These are phyloP conservation scores for Tenebrosternarchus preto DNA, from an alignment of 2,113 vertebrate species.

Conservation along the genomic window DNA sequence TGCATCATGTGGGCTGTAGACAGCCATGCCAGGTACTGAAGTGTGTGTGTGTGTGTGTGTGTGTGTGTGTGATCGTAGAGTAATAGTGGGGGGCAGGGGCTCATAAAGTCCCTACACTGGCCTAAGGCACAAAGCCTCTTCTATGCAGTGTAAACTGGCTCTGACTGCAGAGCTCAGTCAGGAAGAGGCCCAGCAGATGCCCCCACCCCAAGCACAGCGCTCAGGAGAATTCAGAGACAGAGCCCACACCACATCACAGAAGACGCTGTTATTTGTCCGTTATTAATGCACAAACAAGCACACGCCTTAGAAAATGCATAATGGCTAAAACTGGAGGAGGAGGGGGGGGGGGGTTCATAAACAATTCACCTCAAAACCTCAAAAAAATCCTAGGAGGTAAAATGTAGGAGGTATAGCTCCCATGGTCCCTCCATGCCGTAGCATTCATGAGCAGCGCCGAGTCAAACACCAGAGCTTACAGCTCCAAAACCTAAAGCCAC, in stretches of 20 bases:
- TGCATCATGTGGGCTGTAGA: background rate
- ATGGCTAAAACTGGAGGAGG: no score
- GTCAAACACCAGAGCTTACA: background rate
- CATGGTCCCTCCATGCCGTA: no score
- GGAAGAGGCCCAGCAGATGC: conserved; percentile 14
- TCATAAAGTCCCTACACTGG: conserved; percentile 6
- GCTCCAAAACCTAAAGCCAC: background rate
- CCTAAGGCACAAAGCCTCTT: conserved; percentile 41
- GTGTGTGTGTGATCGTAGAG: background rate
- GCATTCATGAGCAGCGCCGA: no score
- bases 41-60: background rate
- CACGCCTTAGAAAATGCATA: background rate
- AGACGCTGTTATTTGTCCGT: conserved; percentile 46
- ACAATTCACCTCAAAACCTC: no score
- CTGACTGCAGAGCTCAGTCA: conserved; percentile 28
- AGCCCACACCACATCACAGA: conserved; percentile 1
- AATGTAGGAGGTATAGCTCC: no score
- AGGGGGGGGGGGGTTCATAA: background rate
- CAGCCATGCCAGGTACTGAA: background rate
- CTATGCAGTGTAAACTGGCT: conserved; percentile 45
- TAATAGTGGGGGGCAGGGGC: background rate
- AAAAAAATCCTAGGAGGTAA: background rate
- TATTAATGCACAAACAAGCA: background rate
- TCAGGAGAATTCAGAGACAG: background rate
- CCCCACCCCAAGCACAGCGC: conserved; percentile 6